Conservation (phyloP, 2,113 vertebrate species). For the Gnathonemus echidnorhynchus region DNA sequence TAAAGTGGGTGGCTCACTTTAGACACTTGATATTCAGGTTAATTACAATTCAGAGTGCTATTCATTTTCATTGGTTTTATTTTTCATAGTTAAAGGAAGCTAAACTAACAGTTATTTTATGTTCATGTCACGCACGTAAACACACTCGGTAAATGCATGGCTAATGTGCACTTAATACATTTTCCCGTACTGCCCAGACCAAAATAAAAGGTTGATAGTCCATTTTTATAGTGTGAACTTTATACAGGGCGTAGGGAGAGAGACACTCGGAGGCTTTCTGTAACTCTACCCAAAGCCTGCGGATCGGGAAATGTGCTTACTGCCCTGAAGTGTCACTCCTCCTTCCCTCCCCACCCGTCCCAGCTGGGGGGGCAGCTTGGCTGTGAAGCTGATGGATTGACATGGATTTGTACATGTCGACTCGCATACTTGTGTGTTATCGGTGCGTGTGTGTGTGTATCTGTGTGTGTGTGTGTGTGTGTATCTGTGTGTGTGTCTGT, state of each 20-base stretch:
- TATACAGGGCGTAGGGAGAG: conserved; percentile 3
- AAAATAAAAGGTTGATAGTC: background rate
- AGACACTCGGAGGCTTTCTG: conserved; percentile 20
- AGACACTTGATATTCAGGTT: background rate
- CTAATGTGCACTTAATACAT: background rate
- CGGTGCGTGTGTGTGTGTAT: background rate
- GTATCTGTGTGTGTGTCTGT: no score
- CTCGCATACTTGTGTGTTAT: conserved; percentile 11
- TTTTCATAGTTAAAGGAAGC: background rate
- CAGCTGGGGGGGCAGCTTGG: conserved; percentile 21
- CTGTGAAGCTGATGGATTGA: background rate
- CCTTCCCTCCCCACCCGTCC: conserved; percentile 41
- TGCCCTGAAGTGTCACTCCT: conserved; percentile 46
- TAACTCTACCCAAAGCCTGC: conserved; percentile 42
- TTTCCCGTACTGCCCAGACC: no score
- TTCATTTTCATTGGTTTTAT: background rate
- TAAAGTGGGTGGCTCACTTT: background rate
- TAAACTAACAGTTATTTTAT: background rate
- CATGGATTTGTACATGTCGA: conserved; percentile 4
- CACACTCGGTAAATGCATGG: background rate
- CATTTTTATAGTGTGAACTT: conserved; percentile 8
- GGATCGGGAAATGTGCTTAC: conserved; percentile 54
- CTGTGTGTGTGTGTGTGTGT: background rate
- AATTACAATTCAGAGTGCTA: background rate
- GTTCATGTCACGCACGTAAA: background rate